A percentile compares a stretch with the other conserved stretches of the same genome.
These are phyloP conservation scores for Porites lobata DNA, from an alignment of 92 coral and sea anemone species.

Conservation along the genomic window DNA sequence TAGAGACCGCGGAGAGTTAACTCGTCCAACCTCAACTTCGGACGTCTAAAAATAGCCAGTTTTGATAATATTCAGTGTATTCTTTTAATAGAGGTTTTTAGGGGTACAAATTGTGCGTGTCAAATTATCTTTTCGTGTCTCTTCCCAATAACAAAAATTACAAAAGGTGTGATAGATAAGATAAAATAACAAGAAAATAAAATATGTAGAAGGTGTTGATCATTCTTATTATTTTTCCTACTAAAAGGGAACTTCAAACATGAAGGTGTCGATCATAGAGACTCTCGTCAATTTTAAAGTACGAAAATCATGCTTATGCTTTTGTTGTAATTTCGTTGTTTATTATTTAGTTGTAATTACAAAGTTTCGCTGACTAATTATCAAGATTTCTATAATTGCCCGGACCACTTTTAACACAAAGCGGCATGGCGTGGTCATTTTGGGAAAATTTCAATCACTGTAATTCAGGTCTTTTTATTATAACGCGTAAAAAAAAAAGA, in stretches of 20 bases:
- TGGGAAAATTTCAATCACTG: not conserved
- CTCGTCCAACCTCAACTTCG: too few relatives aligned
- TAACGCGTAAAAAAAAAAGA: not conserved
- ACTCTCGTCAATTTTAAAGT: not conserved
- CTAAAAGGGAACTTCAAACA: not conserved
- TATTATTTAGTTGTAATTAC: not conserved
- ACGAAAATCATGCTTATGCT: not conserved
- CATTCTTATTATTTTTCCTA: not conserved
- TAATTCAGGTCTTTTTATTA: not conserved
- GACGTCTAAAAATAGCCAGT: too few relatives aligned
- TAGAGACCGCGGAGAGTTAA: too few relatives aligned
- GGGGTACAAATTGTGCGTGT: not conserved
- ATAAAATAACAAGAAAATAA: not conserved
- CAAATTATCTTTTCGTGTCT: not conserved
- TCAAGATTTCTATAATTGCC: too few relatives aligned
- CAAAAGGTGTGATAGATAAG: not conserved
- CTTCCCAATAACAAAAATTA: not conserved
- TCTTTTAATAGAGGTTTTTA: not conserved
- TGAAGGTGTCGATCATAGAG: conserved; percentile 19
- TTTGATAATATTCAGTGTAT: not conserved
- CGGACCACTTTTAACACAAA: not conserved
- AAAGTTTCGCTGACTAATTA: not conserved
- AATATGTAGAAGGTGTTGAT: too few relatives aligned
- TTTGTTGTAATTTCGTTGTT: not conserved
- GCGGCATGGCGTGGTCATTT: not conserved